phyloP scores from a whole-genome alignment of 2,888 invertebrate species.

The Octonoba sinensis region DNA sequence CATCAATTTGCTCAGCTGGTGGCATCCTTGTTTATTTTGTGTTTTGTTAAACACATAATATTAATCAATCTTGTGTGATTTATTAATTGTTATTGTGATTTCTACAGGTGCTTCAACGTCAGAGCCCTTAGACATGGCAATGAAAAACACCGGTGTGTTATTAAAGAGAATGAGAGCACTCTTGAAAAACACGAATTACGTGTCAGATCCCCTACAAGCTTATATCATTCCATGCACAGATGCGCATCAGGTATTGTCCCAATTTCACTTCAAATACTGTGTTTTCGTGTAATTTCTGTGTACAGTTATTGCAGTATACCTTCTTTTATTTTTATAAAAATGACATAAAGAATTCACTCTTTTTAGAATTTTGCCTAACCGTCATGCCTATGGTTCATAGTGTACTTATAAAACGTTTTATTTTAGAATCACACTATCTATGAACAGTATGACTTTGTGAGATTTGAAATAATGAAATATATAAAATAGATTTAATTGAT shows the following conservation, averaged over 20 bases:
- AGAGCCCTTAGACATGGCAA: constrained; percentile 65
- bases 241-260: constrained; percentile 79
- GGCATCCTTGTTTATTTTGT: too few relatives aligned
- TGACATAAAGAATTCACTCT: not conserved
- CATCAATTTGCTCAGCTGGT: too few relatives aligned
- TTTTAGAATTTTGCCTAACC: too few relatives aligned
- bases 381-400: too few relatives aligned
- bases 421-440: too few relatives aligned
- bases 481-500: too few relatives aligned
- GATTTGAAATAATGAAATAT: too few relatives aligned
- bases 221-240: constrained; percentile 87
- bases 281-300: not conserved
- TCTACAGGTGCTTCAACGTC: constrained; percentile 60
- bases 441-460: too few relatives aligned
- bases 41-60: too few relatives aligned
- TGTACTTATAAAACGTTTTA: too few relatives aligned
- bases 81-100: not conserved
- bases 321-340: not conserved
- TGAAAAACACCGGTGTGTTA: constrained; percentile 67
- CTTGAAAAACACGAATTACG: constrained; percentile 75
- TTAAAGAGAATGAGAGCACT: constrained; percentile 75
- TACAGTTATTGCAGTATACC: not conserved
- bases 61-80: too few relatives aligned
- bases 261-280: not conserved
- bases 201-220: constrained; percentile 76